Percentiles rank a stretch among this genome's conserved stretches.
phyloP scores from a whole-genome alignment of 2,797 vertebrate genomes.

The Enteromius mattozi region DNA sequence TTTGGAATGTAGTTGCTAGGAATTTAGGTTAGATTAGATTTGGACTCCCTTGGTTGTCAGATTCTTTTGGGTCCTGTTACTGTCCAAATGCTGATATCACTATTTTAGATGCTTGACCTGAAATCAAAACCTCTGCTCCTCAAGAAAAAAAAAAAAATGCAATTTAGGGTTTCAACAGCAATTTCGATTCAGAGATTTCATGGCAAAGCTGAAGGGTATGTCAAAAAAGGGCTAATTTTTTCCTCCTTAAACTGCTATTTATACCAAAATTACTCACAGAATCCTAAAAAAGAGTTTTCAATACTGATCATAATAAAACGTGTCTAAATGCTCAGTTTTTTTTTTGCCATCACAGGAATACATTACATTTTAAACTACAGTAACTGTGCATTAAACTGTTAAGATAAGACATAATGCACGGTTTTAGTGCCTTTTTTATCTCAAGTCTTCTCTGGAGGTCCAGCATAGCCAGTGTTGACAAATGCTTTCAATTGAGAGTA shows the following conservation, averaged over 20 bases:
- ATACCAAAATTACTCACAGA: constrained; percentile 59
- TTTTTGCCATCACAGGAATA: not conserved
- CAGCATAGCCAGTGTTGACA: not conserved
- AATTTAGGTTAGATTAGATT: constrained; percentile 65
- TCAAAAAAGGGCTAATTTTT: constrained; percentile 43
- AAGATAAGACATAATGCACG: too few relatives aligned
- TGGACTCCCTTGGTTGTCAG: constrained; percentile 55
- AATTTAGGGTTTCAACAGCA: constrained; percentile 49
- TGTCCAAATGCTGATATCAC: constrained; percentile 56
- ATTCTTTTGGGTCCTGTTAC: constrained; percentile 61
- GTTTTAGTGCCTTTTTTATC: too few relatives aligned
- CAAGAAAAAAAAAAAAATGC: not conserved
- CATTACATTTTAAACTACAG: not conserved
- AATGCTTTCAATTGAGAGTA: too few relatives aligned
- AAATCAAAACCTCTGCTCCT: constrained; percentile 51
- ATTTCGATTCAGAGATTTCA: constrained; percentile 38
- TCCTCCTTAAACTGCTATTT: constrained; percentile 47
- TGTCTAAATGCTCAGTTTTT: not conserved
- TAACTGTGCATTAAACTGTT: not conserved
- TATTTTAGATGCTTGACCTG: constrained; percentile 52
- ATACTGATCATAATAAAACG: not conserved
- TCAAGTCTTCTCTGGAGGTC: not conserved
- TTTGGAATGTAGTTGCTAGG: constrained; percentile 63
- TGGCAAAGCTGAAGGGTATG: constrained; percentile 47
- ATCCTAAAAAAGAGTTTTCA: not conserved